Evolutionary conservation across 2,797 vertebrate species (phyloP), one percentile per base, ranked within the genome.

Genomic region (Alcedo atthis): DNA sequence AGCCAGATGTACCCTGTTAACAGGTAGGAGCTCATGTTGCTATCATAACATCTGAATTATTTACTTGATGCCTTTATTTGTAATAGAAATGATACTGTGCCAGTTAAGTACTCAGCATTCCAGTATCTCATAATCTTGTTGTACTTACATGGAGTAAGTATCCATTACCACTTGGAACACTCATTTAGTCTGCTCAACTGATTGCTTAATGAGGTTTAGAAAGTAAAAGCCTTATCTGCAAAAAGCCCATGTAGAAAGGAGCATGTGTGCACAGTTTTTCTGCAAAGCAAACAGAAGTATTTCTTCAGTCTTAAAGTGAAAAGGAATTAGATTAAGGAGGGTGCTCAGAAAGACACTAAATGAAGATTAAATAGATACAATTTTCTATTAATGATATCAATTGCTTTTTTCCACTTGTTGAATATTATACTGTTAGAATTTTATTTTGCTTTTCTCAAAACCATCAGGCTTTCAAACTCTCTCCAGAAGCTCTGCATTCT

Each of bases 171-270:
- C 83, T 84, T 70, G 67, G 68, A 96, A 81, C 78, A 63, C 62
- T 93, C 92, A 90, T 94, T 96, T 92, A 88, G 81, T 57, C 69
- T 88, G 92, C 94, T 95, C 93, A 92, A 88, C 92, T 94, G 93
- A 92, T 90, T 94, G 93, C 88, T 70, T 95, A 94, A 94, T 93
- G 90, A 95, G 30, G 55, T 73, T 86, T 92, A 75, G 30, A 76
- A 88, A 91, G 78, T 12, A 57, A 88, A 88, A 93, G 51, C n/a
- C 70, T 87, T 67, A 87, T 85, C 53, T 67, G 57, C 58, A 67
- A 77, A 90, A 85, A 85, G 73, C 22, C 53, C 80, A 5, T 1
- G 46, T 3, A 68, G 71, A 66, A 80, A 37, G 53, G 57, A 63
- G n/a, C 32, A 61, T 9, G 20, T 3, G 6, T 18, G 9, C 16